These are phyloP conservation scores for Sorex fumeus DNA, from an alignment of 2,113 vertebrate species.

Conservation along the genomic window DNA sequence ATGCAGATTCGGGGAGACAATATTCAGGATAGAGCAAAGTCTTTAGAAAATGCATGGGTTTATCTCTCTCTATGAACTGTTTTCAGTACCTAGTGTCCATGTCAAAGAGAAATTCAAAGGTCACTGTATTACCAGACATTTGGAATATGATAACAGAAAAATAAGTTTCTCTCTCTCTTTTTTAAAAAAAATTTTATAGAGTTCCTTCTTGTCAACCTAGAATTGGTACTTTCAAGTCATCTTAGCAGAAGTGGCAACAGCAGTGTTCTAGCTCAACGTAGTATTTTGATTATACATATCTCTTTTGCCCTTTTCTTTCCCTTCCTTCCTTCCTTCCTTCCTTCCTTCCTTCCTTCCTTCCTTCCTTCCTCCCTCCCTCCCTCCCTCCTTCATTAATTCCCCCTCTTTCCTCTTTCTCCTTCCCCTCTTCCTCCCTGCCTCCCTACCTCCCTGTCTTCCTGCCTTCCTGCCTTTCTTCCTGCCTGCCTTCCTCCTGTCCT, in stretches of 20 bases:
- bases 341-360: not conserved
- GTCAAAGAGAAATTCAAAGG: not conserved
- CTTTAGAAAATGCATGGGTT: not conserved
- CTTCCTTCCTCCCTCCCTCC: not conserved
- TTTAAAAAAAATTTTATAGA: not conserved
- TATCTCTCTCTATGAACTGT: not conserved
- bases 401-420: not conserved
- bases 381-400: not conserved
- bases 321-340: no score
- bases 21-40: not conserved
- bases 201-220: not conserved
- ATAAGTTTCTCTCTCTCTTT: not conserved
- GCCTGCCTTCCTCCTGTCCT: not conserved
- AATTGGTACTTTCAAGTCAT: not conserved
- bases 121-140: not conserved
- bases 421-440: no score
- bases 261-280: no score
- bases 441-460: not conserved
- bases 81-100: not conserved
- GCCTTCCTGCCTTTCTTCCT: not conserved
- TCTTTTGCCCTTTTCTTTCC: not conserved
- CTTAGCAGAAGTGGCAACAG: not conserved
- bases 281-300: not conserved
- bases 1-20: not conserved
- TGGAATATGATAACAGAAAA: constrained; percentile 17